Evolutionary conservation across 2,113 vertebrate species (phyloP), one percentile per base, ranked within the genome.

Genomic region (Proteles cristata): DNA sequence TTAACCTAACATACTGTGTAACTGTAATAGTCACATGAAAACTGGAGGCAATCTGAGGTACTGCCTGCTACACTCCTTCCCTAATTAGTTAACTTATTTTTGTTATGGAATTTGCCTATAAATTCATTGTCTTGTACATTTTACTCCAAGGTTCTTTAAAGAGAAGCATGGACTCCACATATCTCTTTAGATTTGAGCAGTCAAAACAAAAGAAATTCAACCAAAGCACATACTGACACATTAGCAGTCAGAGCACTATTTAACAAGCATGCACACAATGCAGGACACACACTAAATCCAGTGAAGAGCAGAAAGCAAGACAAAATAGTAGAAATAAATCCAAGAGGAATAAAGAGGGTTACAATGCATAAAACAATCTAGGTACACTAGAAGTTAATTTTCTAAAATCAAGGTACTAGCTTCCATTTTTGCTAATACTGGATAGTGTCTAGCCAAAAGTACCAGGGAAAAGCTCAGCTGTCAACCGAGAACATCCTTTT

Each of bases 71-170:
- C 12, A 74, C 14, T 58, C 28, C 28, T 92, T 88, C 66, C 35
- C 43, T 58, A 88, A 58, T 74, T 48, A 65, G 25, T 43, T 87
- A 43, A 16, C 17, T 93, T 82, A 55, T 65, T 83, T 83, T 31
- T 25, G 9, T 61, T 74, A 25, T 43, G 76, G 19, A 94, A 85
- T 74, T 82, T 85, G 50, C 55, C 53, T 39, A 50, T 45, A 88
- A 96, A 84, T 50, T 91, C 21, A 81, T 21, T 74, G 33, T 50
- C 61, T 43, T 80, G 1, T 31, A 77, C 23, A 86, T 86, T 92
- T 92, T 86, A 66, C 39, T 93, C 11, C 63, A 86, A 79, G 4
- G 43, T 48, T 95, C 45, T 85, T 87, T 91, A 95, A 68, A 90
- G 65, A 76, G 79, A 96, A 91, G 23, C 2, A 12, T 82, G 6